Evolutionary conservation across 2,888 invertebrate species (phyloP).

Genomic region (Ophraella communa): DNA sequence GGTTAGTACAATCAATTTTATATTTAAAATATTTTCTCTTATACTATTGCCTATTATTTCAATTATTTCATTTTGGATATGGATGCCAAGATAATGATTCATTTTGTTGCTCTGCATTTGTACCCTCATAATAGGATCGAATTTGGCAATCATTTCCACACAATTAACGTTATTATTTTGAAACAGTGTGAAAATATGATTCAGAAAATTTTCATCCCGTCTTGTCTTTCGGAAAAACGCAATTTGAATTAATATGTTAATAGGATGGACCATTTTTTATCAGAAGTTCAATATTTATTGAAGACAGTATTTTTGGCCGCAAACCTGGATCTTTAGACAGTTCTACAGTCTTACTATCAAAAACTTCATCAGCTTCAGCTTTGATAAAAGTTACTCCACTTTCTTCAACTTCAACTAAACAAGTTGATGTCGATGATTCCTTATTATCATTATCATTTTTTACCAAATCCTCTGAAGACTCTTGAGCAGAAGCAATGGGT

Average conservation of each 20-base stretch:
- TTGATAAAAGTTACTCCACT: neutral
- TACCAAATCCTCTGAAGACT: neutral
- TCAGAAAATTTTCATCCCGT: too few species aligned
- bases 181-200: neutral
- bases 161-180: neutral
- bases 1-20: too few species aligned
- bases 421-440: too few species aligned
- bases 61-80: neutral
- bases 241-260: too few species aligned
- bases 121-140: too few species aligned
- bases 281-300: too few species aligned
- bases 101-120: neutral
- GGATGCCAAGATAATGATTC: neutral
- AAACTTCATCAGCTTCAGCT: neutral
- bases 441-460: neutral
- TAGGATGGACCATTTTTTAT: too few species aligned
- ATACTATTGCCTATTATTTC: neutral
- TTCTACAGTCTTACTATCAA: neutral
- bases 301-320: neutral
- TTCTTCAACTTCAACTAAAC: neutral
- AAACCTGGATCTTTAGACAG: neutral
- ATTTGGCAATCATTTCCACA: too few species aligned
- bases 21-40: conserved; percentile 4
- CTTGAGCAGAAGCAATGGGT: neutral
- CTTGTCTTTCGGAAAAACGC: too few species aligned